Percentiles rank a stretch among this genome's conserved stretches.
phyloP scores from a whole-genome alignment of 2,888 invertebrate genomes.

The Trisateles emortualis region DNA sequence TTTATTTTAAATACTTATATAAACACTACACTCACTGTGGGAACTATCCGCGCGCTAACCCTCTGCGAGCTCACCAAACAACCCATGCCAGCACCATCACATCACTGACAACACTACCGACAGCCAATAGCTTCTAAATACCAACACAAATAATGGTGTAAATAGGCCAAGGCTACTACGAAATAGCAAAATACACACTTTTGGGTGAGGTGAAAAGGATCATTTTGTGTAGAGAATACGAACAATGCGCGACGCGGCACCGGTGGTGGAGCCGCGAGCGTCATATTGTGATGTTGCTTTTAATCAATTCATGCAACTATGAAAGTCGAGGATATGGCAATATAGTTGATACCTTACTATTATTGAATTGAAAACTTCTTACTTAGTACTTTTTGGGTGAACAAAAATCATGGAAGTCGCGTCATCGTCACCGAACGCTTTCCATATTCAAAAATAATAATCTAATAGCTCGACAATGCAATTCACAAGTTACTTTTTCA shows the following conservation, averaged over 20 bases:
- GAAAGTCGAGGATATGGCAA: conserved; percentile 2
- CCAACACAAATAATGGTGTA: conserved; percentile 39
- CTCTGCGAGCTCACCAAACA: conserved; percentile 70
- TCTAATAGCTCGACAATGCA: too few species aligned
- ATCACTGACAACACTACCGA: conserved; percentile 24
- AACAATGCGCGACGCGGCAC: conserved; percentile 59
- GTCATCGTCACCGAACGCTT: too few species aligned
- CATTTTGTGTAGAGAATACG: conserved; percentile 61
- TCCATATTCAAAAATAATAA: too few species aligned
- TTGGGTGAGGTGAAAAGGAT: conserved; percentile 36
- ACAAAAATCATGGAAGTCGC: too few species aligned
- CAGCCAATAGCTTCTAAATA: conserved; percentile 19
- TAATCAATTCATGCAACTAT: conserved; percentile 20
- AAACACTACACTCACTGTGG: conserved; percentile 53
- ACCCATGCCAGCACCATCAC: conserved; percentile 69
- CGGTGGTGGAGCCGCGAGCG: conserved; percentile 11
- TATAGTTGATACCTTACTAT: too few species aligned
- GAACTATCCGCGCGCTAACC: conserved; percentile 50
- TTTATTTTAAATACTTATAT: too few species aligned
- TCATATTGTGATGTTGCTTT: conserved; percentile 11
- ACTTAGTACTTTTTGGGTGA: too few species aligned
- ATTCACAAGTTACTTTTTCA: too few species aligned
- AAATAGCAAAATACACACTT: conserved; percentile 43
- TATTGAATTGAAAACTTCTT: too few species aligned
- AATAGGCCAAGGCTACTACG: conserved; percentile 66